phyloP scores from a whole-genome alignment of 2,888 invertebrate species.

The Ypsolopha sequella region DNA sequence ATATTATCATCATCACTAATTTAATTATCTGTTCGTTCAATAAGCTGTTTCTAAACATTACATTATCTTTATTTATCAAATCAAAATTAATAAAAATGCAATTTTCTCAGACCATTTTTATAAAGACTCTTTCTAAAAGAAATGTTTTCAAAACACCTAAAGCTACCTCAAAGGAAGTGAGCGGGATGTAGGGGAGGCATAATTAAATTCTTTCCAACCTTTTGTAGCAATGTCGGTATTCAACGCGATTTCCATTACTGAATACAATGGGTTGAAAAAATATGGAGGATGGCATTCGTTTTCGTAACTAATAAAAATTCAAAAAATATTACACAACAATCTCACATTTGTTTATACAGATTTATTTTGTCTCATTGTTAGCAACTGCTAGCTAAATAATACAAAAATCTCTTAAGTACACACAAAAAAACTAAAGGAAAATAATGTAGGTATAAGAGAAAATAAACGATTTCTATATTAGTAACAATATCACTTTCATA shows the following conservation, averaged over 20 bases:
- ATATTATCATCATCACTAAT: neutral
- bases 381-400: neutral
- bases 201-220: slow-evolving; percentile 33
- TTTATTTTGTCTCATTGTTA: neutral
- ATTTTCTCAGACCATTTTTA: neutral
- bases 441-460: too few species aligned
- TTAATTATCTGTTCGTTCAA: neutral
- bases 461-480: slow-evolving; percentile 15
- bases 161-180: neutral
- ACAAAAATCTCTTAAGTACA: neutral
- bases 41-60: neutral
- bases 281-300: slow-evolving; percentile 14
- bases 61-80: neutral
- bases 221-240: slow-evolving; percentile 15
- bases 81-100: neutral
- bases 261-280: slow-evolving; percentile 16
- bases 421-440: slow-evolving; percentile 1
- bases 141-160: neutral
- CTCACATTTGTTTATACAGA: neutral
- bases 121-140: neutral
- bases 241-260: slow-evolving; percentile 20
- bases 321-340: neutral
- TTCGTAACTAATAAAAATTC: neutral
- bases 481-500: slow-evolving; percentile 24
- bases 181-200: slow-evolving; percentile 7